Evolutionary conservation across 2,113 vertebrate species (phyloP), one percentile per base, ranked within the genome.

Genomic region (Python bivittatus): DNA sequence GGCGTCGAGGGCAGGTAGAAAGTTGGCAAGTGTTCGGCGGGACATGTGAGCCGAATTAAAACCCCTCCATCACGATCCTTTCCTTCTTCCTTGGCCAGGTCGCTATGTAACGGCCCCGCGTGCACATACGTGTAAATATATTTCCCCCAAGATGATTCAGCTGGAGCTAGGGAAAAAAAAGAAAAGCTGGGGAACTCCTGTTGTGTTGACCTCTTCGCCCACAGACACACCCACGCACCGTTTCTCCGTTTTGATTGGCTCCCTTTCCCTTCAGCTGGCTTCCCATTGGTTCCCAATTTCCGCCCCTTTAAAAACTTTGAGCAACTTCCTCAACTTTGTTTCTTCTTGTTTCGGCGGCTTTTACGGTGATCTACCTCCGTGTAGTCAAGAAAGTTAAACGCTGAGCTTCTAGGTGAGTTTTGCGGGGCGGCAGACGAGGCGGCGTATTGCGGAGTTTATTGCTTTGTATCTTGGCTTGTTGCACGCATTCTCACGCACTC

Each of bases 261-360:
- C 22, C 10, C n/a, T 92, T 33, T 10, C 68, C 27, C 57, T 38
- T 29, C 15, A 2, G 13, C 4, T 60, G 12, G 22, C 91, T 64
- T 85, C 29, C 79, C 56, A 92, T 92, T 92, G 91, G 91, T 72
- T 83, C 42, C 53, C 3, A 29, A 57, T 44, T 89, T 42, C 72
- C 91, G 20, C 72, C 42, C 56, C 72, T 61, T 61, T 42, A 42
- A 92, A 64, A 92, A 56, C 42, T 48, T 1, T 3, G 9, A 10
- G 56, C 13, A 9, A 92, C 91, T 92, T 92, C 91, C 91, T 92
- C 4, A 33, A 87, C 11, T 38, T 48, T 0, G 15, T 52, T 33
- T 33, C 6, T 23, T 12, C 17, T 22, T 22, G 17, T 9, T 7
- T 1, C 17, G 6, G 33, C 17, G 33, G 33, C 72, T 79, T 42